Evolutionary conservation across 2,113 vertebrate species (phyloP).

Genomic region (Dunckerocampus dactyliophorus): DNA sequence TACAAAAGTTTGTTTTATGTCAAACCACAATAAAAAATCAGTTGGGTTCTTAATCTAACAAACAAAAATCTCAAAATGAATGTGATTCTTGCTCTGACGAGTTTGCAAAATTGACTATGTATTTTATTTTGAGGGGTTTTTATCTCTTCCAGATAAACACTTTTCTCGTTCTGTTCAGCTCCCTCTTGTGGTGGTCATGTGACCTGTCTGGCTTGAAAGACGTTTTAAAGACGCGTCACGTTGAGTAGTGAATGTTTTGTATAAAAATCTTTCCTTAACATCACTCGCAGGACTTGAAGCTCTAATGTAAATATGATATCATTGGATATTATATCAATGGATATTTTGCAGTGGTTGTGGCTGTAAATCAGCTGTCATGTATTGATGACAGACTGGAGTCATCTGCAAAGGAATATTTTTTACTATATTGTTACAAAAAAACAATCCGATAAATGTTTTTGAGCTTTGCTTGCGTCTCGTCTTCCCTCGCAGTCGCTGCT

Average conservation of each 20-base stretch:
- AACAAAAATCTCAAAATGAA: too few species aligned
- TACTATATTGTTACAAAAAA: constrained; percentile 1
- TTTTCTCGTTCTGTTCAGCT: too few species aligned
- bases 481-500: neutral
- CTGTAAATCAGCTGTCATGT: constrained; percentile 70
- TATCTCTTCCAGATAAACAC: too few species aligned
- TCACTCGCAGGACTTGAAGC: constrained; percentile 67
- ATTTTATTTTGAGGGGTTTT: too few species aligned
- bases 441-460: neutral
- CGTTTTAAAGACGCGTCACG: neutral
- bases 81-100: too few species aligned
- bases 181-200: too few species aligned
- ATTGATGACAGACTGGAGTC: constrained; percentile 60
- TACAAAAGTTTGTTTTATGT: too few species aligned
- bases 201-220: constrained; percentile 1
- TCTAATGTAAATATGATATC: constrained; percentile 66
- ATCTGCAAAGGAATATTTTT: constrained; percentile 48
- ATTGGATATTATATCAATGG: constrained; percentile 44
- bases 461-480: neutral
- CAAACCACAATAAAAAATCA: too few species aligned
- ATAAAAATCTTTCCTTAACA: constrained; percentile 16
- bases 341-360: constrained; percentile 44
- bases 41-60: too few species aligned
- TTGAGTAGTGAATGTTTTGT: neutral
- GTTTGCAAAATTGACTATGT: too few species aligned